Evolutionary conservation across 1,140 invertebrate genomes (phyloP).

Genomic region (Chironomus striatipennis): DNA sequence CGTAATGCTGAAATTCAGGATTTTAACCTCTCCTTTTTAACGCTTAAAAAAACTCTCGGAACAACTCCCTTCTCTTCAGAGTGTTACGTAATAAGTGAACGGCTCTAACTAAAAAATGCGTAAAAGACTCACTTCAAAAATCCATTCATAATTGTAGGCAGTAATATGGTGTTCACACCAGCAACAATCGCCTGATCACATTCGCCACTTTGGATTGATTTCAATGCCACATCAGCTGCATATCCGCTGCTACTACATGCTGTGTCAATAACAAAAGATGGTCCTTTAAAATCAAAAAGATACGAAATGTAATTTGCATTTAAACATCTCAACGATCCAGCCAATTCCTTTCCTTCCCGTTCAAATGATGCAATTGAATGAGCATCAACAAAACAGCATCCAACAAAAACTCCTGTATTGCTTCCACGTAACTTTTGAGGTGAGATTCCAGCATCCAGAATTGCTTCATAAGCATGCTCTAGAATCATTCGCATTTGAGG

Average conservation of each 20-base stretch:
- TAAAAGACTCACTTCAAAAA: background rate
- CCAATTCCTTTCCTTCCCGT: constrained; percentile 27
- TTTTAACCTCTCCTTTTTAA: too few species aligned
- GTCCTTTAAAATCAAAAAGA: constrained; percentile 54
- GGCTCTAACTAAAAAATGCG: too few species aligned
- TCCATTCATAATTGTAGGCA: constrained; percentile 28
- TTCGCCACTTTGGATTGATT: background rate
- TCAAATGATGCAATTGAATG: background rate
- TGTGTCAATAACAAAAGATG: constrained; percentile 69
- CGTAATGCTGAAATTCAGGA: too few species aligned
- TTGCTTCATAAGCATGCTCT: constrained; percentile 77
- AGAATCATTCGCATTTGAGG: constrained; percentile 77
- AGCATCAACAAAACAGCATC: background rate
- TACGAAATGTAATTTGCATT: constrained; percentile 28
- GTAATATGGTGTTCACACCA: background rate
- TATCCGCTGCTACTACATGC: constrained; percentile 62
- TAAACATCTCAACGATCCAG: constrained; percentile 30
- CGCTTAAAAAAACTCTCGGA: too few species aligned
- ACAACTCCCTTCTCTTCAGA: too few species aligned
- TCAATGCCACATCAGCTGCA: background rate
- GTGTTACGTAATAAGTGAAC: too few species aligned
- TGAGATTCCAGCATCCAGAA: constrained; percentile 71
- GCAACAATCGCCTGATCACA: constrained; percentile 26
- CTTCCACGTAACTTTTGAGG: constrained; percentile 61
- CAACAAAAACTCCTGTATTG: constrained; percentile 78